These are phyloP conservation scores for Guaruba guarouba DNA, from an alignment of 2,113 vertebrate genomes.

Conservation along the genomic window DNA sequence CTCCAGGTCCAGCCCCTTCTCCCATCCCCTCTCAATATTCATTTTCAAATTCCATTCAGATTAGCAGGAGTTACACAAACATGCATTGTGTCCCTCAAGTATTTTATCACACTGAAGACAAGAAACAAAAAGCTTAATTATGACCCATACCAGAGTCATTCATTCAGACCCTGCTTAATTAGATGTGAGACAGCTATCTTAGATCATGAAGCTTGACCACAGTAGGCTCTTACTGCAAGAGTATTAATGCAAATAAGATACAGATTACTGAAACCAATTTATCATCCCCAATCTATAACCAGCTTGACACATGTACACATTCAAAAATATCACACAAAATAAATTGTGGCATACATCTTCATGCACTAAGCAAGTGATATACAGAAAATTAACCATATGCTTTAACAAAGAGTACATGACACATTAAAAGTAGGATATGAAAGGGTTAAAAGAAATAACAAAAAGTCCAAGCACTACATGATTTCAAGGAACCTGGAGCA, in stretches of 20 bases:
- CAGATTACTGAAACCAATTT: neutral
- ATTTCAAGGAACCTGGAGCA: neutral
- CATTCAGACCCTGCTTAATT: conserved; percentile 26
- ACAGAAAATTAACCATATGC: neutral
- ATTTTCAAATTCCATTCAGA: neutral
- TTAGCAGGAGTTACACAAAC: neutral
- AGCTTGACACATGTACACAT: neutral
- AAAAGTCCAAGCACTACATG: neutral
- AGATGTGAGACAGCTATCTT: conserved; percentile 1
- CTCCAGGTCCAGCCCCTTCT: neutral
- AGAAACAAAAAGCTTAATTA: conserved; percentile 48
- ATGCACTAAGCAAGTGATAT: neutral
- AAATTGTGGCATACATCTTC: neutral
- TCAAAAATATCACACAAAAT: neutral
- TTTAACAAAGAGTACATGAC: neutral
- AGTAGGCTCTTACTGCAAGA: neutral
- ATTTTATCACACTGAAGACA: conserved; percentile 10
- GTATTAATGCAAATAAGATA: conserved; percentile 35
- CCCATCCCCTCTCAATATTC: neutral
- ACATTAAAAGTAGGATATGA: neutral
- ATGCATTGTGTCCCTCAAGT: neutral
- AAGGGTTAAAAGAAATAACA: neutral
- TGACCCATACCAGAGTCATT: neutral
- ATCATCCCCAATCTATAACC: conserved; percentile 8
- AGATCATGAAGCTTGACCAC: conserved; percentile 26